A percentile compares a stretch with the other conserved stretches of the same genome.
Evolutionary conservation across 2,888 invertebrate genomes (phyloP).

Genomic region (Dicranocentrus wangi): DNA sequence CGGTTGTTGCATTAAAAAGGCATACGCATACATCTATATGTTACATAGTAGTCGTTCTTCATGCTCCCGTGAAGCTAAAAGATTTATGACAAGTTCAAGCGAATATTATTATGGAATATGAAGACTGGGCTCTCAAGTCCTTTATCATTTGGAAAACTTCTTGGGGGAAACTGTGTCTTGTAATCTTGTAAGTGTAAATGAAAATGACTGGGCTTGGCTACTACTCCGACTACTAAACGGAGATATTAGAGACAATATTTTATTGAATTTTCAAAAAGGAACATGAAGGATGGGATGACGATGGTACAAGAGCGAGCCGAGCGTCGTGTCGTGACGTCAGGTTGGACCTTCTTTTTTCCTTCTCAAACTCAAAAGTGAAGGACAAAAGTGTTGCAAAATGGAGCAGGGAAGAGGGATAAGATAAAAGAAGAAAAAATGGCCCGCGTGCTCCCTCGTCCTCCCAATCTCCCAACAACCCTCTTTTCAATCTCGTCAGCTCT

Average conservation of each 20-base stretch:
- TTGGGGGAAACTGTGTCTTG: neutral
- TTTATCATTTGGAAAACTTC: constrained; percentile 44
- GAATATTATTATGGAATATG: constrained; percentile 33
- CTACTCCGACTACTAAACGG: neutral
- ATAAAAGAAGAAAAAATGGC: neutral
- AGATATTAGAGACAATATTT: too few relatives aligned
- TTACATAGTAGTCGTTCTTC: neutral
- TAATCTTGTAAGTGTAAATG: constrained; percentile 8
- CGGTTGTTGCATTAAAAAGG: constrained; percentile 15
- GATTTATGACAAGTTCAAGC: constrained; percentile 38
- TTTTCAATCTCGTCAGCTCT: neutral
- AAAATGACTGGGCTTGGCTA: constrained; percentile 5
- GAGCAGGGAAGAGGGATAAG: neutral
- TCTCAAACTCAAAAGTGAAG: neutral
- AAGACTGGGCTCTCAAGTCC: too few relatives aligned
- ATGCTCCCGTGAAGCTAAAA: constrained; percentile 3
- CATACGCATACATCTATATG: too few relatives aligned
- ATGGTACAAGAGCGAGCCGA: too few relatives aligned
- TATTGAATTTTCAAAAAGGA: constrained; percentile 5
- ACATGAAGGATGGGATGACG: constrained; percentile 10
- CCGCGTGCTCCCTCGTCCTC: neutral
- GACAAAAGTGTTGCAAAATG: neutral
- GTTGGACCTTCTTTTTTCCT: constrained; percentile 13
- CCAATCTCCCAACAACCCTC: neutral
- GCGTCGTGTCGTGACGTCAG: constrained; percentile 24